A percentile compares a stretch with the other conserved stretches of the same genome.
Evolutionary conservation across 2,888 invertebrate genomes (phyloP).

Genomic region (Drosophila tanythrix): DNA sequence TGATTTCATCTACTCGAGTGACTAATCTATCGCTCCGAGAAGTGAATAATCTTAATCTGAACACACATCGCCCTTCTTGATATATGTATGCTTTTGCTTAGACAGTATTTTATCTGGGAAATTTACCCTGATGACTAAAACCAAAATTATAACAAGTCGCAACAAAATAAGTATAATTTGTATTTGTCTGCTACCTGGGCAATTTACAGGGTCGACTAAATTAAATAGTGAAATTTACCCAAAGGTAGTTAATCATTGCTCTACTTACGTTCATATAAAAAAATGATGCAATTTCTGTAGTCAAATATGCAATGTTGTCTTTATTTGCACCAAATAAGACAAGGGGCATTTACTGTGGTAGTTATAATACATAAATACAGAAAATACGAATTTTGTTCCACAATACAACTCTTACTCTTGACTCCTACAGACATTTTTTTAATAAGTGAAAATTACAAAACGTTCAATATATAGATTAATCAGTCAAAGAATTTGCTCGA

Average conservation of each 20-base stretch:
- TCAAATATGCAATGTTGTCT: conserved; percentile 16
- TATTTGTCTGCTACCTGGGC: not conserved
- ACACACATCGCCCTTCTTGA: conserved; percentile 6
- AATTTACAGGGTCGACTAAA: not conserved
- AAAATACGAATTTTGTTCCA: conserved; percentile 54
- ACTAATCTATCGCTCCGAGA: not conserved
- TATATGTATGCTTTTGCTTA: not conserved
- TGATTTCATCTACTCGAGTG: not conserved
- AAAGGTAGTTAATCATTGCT: not conserved
- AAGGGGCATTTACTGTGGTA: conserved; percentile 6
- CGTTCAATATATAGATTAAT: not conserved
- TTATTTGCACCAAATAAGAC: conserved; percentile 1
- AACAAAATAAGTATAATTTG: not conserved
- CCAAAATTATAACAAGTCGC: conserved; percentile 3
- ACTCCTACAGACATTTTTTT: not conserved
- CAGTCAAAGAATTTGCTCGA: not conserved
- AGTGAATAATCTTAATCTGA: not conserved
- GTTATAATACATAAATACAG: conserved; percentile 40
- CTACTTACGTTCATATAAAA: not conserved
- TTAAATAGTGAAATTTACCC: conserved; percentile 16
- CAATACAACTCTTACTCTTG: conserved; percentile 34
- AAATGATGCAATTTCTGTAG: conserved; percentile 25
- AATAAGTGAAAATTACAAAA: conserved; percentile 20
- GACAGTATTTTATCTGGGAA: not conserved
- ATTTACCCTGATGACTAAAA: not conserved